Conservation (phyloP, 2,888 invertebrate species). For the Dermolepida albohirtum region DNA sequence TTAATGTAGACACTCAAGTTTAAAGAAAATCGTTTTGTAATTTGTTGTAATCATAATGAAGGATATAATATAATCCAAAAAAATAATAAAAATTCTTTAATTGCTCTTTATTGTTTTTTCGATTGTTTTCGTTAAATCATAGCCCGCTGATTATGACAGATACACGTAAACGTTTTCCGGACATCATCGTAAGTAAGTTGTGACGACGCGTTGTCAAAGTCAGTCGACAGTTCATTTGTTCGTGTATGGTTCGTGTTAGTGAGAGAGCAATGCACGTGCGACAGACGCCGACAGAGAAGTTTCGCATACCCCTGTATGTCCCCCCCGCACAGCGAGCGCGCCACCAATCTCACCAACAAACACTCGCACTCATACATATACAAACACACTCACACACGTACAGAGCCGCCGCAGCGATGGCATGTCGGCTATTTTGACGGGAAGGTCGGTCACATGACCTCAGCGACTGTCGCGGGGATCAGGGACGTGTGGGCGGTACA, state of each 20-base stretch:
- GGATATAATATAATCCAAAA: too few relatives aligned
- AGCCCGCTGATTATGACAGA: too few relatives aligned
- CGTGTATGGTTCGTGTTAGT: background rate
- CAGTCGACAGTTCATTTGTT: slow-evolving; percentile 29
- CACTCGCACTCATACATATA: slow-evolving; percentile 18
- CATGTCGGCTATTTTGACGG: slow-evolving; percentile 80
- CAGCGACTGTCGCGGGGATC: slow-evolving; percentile 53
- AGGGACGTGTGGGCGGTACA: slow-evolving; percentile 49
- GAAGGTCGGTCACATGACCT: slow-evolving; percentile 85
- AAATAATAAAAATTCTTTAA: too few relatives aligned
- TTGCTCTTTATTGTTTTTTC: too few relatives aligned
- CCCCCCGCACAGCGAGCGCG: slow-evolving; percentile 40
- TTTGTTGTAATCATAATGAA: too few relatives aligned
- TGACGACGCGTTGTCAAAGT: too few relatives aligned
- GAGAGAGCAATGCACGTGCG: slow-evolving; percentile 50
- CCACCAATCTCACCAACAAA: slow-evolving; percentile 26
- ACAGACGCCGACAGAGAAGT: slow-evolving; percentile 48
- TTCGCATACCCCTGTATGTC: slow-evolving; percentile 41
- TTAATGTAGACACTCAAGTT: too few relatives aligned
- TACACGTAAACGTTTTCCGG: too few relatives aligned
- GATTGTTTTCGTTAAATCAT: too few relatives aligned
- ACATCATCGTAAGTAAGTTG: too few relatives aligned
- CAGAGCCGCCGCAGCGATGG: slow-evolving; percentile 44
- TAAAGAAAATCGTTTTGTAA: too few relatives aligned
- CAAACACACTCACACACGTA: slow-evolving; percentile 13